Evolutionary conservation across 30 jellyfish, hydroid and myxozoan species (phyloP).

Genomic region (Phacellophora camtschatica): DNA sequence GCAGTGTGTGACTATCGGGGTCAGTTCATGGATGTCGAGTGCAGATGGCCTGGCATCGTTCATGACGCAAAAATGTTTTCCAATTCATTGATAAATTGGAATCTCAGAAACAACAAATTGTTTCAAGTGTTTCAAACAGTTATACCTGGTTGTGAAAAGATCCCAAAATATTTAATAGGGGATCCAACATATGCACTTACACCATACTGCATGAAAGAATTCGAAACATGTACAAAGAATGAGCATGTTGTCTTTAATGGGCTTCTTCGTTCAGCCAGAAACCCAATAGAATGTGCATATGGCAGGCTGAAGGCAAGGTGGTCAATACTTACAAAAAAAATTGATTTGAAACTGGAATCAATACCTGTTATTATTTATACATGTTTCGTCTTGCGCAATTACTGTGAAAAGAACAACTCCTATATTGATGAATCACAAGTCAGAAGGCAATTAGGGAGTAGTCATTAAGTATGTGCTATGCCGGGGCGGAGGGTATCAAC

Average conservation of each 20-base stretch:
- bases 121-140: constrained; percentile 31
- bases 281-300: constrained; percentile 65
- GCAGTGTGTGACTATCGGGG: constrained; percentile 74
- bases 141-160: constrained; percentile 9
- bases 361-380: constrained; percentile 38
- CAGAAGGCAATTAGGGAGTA: not conserved
- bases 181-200: constrained; percentile 68
- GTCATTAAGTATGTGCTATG: too few species aligned
- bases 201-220: constrained; percentile 61
- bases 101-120: constrained; percentile 37
- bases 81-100: constrained; percentile 26
- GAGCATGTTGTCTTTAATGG: constrained; percentile 40
- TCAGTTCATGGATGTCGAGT: constrained; percentile 78
- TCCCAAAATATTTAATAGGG: constrained; percentile 46
- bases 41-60: constrained; percentile 71
- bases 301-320: constrained; percentile 70
- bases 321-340: constrained; percentile 4
- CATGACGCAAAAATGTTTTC: constrained; percentile 72
- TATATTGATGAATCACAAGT: not conserved
- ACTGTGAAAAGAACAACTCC: not conserved
- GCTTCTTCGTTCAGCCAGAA: constrained; percentile 31
- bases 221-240: not conserved
- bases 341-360: constrained; percentile 4
- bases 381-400: not conserved
- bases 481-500: not conserved